Percentiles rank a stretch among this genome's conserved stretches.
Evolutionary conservation across 1,140 invertebrate genomes (phyloP).

Genomic region (Drosophila watanabei): DNA sequence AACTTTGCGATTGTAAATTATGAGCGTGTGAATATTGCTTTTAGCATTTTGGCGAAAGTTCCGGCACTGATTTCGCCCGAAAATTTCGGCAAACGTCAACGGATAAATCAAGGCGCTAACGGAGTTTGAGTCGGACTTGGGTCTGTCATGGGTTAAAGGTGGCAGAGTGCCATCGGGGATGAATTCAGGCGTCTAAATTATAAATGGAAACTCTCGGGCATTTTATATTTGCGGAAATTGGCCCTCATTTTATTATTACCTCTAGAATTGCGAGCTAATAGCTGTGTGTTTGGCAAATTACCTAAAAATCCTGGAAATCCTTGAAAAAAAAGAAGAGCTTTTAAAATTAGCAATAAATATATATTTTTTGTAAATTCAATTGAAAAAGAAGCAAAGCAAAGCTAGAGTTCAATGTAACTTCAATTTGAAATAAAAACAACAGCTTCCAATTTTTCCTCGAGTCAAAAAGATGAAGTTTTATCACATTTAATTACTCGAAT

Average conservation of each 20-base stretch:
- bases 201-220: constrained; percentile 1
- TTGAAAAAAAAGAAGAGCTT: background rate
- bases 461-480: constrained; percentile 1
- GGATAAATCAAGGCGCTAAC: constrained; percentile 37
- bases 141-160: constrained; percentile 15
- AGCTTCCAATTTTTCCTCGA: background rate
- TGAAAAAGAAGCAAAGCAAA: background rate
- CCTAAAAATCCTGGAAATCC: background rate
- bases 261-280: background rate
- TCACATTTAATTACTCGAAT: constrained; percentile 21
- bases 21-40: constrained; percentile 74
- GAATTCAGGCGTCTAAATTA: constrained; percentile 13
- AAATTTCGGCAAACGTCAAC: constrained; percentile 52
- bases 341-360: constrained; percentile 3
- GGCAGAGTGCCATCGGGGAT: background rate
- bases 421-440: background rate
- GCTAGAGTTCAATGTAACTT: background rate
- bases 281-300: constrained; percentile 1
- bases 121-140: background rate
- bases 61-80: constrained; percentile 61
- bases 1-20: constrained; percentile 79
- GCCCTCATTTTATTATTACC: constrained; percentile 1
- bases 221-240: constrained; percentile 15
- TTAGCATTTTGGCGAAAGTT: constrained; percentile 63
- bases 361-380: background rate